These are phyloP conservation scores for Zaprionus davidi DNA, from an alignment of 1,140 invertebrate species.

Conservation along the genomic window DNA sequence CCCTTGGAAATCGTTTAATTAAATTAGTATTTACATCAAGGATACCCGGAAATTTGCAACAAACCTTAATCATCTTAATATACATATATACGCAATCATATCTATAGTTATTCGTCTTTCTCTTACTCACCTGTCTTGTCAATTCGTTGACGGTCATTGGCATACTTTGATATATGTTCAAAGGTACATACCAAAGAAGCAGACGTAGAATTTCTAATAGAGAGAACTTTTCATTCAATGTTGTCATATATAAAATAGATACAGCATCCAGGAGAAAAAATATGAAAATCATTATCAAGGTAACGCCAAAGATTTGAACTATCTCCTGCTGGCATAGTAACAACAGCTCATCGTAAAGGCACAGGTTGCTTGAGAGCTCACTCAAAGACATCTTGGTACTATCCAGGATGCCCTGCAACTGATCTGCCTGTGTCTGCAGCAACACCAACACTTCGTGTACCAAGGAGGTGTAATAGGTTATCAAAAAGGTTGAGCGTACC, in stretches of 20 bases:
- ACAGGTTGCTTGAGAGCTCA: background rate
- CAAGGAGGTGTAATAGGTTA: constrained; percentile 19
- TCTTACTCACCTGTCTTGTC: constrained; percentile 24
- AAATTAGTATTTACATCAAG: background rate
- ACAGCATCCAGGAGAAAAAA: constrained; percentile 19
- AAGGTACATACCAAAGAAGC: constrained; percentile 6
- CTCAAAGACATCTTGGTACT: background rate
- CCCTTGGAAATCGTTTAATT: background rate
- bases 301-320: constrained; percentile 16
- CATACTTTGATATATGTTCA: background rate
- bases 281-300: background rate
- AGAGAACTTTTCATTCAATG: background rate
- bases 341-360: constrained; percentile 19
- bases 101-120: background rate
- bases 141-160: constrained; percentile 27
- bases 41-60: too few relatives aligned
- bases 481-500: constrained; percentile 5
- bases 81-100: too few relatives aligned
- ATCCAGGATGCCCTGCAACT: background rate
- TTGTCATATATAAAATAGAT: constrained; percentile 4
- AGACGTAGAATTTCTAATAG: background rate
- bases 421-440: constrained; percentile 4
- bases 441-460: constrained; percentile 1
- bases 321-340: constrained; percentile 24
- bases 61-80: too few relatives aligned